Percentiles rank a stretch among this genome's conserved stretches.
phyloP scores from a whole-genome alignment of 37 sponge, comb jelly and placozoan species.

The Hormiphora californensis region DNA sequence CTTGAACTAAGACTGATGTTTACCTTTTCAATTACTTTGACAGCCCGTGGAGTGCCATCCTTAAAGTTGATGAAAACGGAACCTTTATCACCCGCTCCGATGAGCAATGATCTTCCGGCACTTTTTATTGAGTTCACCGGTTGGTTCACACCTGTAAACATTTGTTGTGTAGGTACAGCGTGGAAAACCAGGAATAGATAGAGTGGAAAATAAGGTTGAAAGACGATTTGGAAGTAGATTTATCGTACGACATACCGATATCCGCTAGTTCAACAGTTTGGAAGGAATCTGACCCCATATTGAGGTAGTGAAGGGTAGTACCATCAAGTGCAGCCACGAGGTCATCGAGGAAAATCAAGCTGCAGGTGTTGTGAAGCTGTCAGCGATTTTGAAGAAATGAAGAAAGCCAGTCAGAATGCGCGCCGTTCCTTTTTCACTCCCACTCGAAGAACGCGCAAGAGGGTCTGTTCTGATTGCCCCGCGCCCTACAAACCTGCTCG shows the following conservation, averaged over 20 bases:
- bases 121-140: not conserved
- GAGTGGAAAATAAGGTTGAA: too few species aligned
- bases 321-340: not conserved
- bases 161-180: not conserved
- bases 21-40: constrained; percentile 40
- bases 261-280: not conserved
- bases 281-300: not conserved
- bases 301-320: not conserved
- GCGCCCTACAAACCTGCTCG: not conserved
- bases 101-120: constrained; percentile 1
- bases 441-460: too few species aligned
- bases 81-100: not conserved
- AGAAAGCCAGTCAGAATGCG: too few species aligned
- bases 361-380: not conserved
- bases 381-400: too few species aligned
- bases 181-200: not conserved
- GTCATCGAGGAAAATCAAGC: not conserved
- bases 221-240: not conserved
- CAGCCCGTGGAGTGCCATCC: not conserved
- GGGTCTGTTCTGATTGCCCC: too few species aligned
- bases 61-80: not conserved
- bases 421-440: too few species aligned
- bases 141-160: not conserved
- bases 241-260: not conserved
- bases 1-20: not conserved